Evolutionary conservation across 2,113 vertebrate genomes (phyloP).

Genomic region (Gymnorhina tibicen): DNA sequence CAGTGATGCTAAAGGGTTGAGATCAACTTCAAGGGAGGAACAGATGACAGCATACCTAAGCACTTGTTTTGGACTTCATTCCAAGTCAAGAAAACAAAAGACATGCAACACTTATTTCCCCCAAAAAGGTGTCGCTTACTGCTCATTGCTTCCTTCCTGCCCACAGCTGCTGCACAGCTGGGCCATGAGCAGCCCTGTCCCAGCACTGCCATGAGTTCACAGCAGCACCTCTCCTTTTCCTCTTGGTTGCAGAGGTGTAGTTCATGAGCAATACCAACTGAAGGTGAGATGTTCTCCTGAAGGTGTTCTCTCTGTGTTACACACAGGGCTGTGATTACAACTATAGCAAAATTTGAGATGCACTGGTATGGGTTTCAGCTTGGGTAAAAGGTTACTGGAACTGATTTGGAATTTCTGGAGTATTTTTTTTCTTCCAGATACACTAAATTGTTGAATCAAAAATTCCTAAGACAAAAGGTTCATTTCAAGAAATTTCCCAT

Average conservation of each 20-base stretch:
- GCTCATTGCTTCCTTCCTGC: neutral
- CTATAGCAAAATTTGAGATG: neutral
- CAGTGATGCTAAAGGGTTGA: neutral
- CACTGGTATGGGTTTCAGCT: neutral
- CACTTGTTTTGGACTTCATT: neutral
- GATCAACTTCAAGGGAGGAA: neutral
- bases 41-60: neutral
- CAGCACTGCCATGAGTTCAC: fast-evolving
- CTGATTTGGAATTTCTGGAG: neutral
- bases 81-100: neutral
- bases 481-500: neutral
- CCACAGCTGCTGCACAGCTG: neutral
- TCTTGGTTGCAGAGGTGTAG: neutral
- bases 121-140: neutral
- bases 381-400: neutral
- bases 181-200: fast-evolving
- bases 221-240: neutral
- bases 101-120: neutral
- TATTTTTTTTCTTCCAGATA: neutral
- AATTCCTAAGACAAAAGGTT: neutral
- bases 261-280: neutral
- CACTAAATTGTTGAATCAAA: neutral
- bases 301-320: neutral
- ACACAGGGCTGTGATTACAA: neutral
- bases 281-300: neutral